A percentile compares a stretch with the other conserved stretches of the same genome.
Conservation (phyloP, 2,888 invertebrate species). For the Chromoteleia sp. region DNA sequence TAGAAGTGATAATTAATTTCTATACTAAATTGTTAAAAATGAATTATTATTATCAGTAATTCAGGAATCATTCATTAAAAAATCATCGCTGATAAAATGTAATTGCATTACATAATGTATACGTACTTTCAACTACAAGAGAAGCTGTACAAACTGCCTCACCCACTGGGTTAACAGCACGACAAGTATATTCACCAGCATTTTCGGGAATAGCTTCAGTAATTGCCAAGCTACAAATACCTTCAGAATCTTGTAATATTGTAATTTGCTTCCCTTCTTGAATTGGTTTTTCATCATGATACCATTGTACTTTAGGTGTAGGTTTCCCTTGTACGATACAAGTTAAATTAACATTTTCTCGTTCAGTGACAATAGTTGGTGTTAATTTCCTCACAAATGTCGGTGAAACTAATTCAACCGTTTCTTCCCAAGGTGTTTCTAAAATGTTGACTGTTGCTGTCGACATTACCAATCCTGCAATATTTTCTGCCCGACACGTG, state of each 20-base stretch:
- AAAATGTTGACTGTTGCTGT: slow-evolving; percentile 90
- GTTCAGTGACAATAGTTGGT: slow-evolving; percentile 94
- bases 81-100: no score
- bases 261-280: slow-evolving; percentile 91
- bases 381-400: slow-evolving; percentile 90
- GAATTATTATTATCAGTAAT: no score
- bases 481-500: slow-evolving; percentile 95
- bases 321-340: slow-evolving; percentile 92
- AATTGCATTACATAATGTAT: no score
- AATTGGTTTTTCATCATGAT: slow-evolving; percentile 89
- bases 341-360: slow-evolving; percentile 91
- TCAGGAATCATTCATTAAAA: background rate
- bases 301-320: slow-evolving; percentile 92
- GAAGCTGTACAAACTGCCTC: slow-evolving; percentile 91
- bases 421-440: slow-evolving; percentile 87
- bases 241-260: slow-evolving; percentile 91
- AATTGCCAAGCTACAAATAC: slow-evolving; percentile 92
- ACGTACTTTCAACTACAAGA: slow-evolving; percentile 92
- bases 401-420: slow-evolving; percentile 89
- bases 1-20: no score
- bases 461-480: slow-evolving; percentile 94
- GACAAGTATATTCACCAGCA: slow-evolving; percentile 93
- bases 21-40: no score
- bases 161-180: slow-evolving; percentile 93
- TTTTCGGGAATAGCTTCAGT: slow-evolving; percentile 96